Conservation (phyloP, 2,113 vertebrate species). For the Xenopus borealis region DNA sequence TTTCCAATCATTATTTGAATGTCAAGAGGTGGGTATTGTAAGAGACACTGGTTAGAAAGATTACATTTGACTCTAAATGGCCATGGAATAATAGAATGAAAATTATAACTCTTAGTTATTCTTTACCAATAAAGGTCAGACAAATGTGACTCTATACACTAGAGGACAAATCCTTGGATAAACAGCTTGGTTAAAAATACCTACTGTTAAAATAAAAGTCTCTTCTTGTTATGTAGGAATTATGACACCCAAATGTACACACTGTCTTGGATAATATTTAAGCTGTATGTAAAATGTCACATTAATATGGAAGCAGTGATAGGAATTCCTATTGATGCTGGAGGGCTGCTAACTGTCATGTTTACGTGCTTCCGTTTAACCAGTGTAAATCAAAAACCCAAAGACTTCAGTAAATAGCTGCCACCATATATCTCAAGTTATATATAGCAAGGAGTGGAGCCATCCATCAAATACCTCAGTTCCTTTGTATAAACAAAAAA, state of each 20-base stretch:
- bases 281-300: slow-evolving; percentile 16
- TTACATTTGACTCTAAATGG: too few relatives aligned
- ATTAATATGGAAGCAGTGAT: neutral
- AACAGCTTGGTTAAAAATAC: neutral
- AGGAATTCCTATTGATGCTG: neutral
- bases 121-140: too few relatives aligned
- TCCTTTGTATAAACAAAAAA: too few relatives aligned
- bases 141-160: too few relatives aligned
- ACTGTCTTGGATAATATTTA: neutral
- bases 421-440: neutral
- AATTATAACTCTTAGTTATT: too few relatives aligned
- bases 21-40: too few relatives aligned
- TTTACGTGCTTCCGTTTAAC: neutral
- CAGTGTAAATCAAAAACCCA: slow-evolving; percentile 1
- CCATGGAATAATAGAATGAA: too few relatives aligned
- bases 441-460: too few relatives aligned
- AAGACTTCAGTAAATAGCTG: neutral
- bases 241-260: slow-evolving; percentile 15
- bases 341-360: neutral
- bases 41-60: too few relatives aligned
- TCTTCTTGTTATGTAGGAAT: neutral
- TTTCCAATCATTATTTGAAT: too few relatives aligned
- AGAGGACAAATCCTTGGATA: neutral
- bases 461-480: too few relatives aligned
- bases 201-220: neutral